Evolutionary conservation across 1,140 invertebrate genomes (phyloP), one percentile per base, ranked within the genome.

Genomic region (Leptinotarsa texana): DNA sequence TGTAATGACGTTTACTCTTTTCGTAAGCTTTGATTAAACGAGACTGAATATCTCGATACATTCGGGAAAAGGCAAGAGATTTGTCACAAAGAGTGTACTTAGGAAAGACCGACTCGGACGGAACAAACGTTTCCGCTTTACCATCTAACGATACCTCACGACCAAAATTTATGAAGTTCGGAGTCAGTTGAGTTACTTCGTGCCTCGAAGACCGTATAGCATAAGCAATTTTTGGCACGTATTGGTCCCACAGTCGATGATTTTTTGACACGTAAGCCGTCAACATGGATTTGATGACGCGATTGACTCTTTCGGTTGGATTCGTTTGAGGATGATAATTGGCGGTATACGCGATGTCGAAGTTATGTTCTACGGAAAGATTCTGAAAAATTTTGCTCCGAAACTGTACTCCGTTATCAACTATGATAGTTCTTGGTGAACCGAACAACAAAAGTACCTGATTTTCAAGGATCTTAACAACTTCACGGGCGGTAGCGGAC

Each of bases 221-320:
- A 57, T 79, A 80, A 0, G 74, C 75, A 24, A 83, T 70, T 13
- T 77, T 47, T 13, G 61, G 57, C 4, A 85, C 69, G 73, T 82
- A 21, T 63, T 76, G 69, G 74, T 83, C 82, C 84, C 84, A 85
- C 13, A 70, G 69, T 1, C 76, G 57, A 62, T 85, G 84, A 69
- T 82, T 80, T 4, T 83, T 79, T 4, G 78, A 18, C 3, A 82
- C 74, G 74, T 82, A 86, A 3, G 74, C 24, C 11, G 77, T 27
- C 21, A 86, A 72, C 74, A 83, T 78, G 6, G 77, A 80, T 62
- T 83, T 83, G 13, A 85, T 65, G 11, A 80, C 78, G 33, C 80
- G 70, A 73, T 85, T 84, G 0, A 77, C 63, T 22, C 78, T 49
- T 47, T 79, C 76, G 13, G 69, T 67, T 4, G 76, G 78, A 67